Conservation (phyloP, 2,113 vertebrate genomes). For the Poeciliopsis retropinna region DNA sequence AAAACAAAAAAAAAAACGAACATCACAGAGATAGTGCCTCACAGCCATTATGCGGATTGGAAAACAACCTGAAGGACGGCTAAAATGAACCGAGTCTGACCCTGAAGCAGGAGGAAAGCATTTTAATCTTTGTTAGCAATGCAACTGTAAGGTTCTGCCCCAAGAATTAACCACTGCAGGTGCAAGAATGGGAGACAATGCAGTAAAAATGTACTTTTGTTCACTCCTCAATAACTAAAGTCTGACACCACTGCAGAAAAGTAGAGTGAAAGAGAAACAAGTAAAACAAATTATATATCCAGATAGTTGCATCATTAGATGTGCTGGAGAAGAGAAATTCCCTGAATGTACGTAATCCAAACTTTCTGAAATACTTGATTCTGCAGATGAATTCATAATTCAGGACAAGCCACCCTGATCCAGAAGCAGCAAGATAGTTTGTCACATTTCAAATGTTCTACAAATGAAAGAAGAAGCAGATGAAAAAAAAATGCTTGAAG, state of each 20-base stretch:
- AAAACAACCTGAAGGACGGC: slow-evolving; percentile 69
- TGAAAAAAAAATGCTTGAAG: background rate
- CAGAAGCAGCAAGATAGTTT: background rate
- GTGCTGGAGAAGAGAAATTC: background rate
- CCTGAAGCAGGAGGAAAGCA: slow-evolving; percentile 61
- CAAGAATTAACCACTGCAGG: slow-evolving; percentile 38
- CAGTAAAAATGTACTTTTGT: slow-evolving; percentile 13
- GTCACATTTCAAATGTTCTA: background rate
- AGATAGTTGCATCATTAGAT: background rate
- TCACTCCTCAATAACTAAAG: background rate
- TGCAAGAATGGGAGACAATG: slow-evolving; percentile 16
- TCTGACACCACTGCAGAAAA: background rate
- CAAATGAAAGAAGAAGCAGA: background rate
- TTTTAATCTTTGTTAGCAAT: slow-evolving; percentile 69
- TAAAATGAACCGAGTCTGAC: slow-evolving; percentile 70
- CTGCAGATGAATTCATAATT: too few species aligned
- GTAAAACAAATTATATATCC: background rate
- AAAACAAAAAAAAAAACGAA: slow-evolving; percentile 47
- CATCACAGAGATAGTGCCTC: slow-evolving; percentile 67
- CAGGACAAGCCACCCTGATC: background rate
- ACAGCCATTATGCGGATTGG: slow-evolving; percentile 60
- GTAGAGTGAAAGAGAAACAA: background rate
- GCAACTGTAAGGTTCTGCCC: slow-evolving; percentile 41
- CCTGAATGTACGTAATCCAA: background rate
- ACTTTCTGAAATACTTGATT: background rate